A percentile compares a stretch with the other conserved stretches of the same genome.
Evolutionary conservation across 2,113 vertebrate species (phyloP).

Genomic region (Saccopteryx bilineata): DNA sequence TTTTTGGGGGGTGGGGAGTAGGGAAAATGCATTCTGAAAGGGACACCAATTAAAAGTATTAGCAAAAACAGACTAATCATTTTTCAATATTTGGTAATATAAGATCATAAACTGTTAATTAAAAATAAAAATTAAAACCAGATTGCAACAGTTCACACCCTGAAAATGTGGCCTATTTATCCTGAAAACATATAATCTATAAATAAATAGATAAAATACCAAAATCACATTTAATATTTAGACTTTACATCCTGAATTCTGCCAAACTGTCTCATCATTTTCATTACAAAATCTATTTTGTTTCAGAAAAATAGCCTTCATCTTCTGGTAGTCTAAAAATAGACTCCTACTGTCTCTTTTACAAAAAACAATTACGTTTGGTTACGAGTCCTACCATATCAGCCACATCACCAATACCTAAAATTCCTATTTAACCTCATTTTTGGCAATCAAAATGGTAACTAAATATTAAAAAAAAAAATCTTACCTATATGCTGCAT

Average conservation of each 20-base stretch:
- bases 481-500: slow-evolving; percentile 91
- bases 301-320: slow-evolving; percentile 81
- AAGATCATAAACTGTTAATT: slow-evolving; percentile 79
- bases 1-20: not conserved
- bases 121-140: slow-evolving; percentile 71
- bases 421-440: slow-evolving; percentile 73
- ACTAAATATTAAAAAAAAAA: slow-evolving; percentile 68
- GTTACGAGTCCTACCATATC: slow-evolving; percentile 71
- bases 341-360: slow-evolving; percentile 83
- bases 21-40: slow-evolving; percentile 79
- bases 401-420: slow-evolving; percentile 73
- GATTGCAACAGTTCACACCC: slow-evolving; percentile 90
- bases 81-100: slow-evolving; percentile 73
- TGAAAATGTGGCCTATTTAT: slow-evolving; percentile 90
- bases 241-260: slow-evolving; percentile 62
- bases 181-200: slow-evolving; percentile 75
- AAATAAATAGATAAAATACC: slow-evolving; percentile 77
- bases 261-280: slow-evolving; percentile 67
- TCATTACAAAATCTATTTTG: slow-evolving; percentile 81
- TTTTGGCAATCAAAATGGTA: slow-evolving; percentile 67
- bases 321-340: slow-evolving; percentile 84
- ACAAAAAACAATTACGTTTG: slow-evolving; percentile 83
- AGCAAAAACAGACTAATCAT: slow-evolving; percentile 69
- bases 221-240: slow-evolving; percentile 71
- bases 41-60: slow-evolving; percentile 77